These are phyloP conservation scores for Zingel zingel DNA, from an alignment of 2,113 vertebrate genomes.

Conservation along the genomic window DNA sequence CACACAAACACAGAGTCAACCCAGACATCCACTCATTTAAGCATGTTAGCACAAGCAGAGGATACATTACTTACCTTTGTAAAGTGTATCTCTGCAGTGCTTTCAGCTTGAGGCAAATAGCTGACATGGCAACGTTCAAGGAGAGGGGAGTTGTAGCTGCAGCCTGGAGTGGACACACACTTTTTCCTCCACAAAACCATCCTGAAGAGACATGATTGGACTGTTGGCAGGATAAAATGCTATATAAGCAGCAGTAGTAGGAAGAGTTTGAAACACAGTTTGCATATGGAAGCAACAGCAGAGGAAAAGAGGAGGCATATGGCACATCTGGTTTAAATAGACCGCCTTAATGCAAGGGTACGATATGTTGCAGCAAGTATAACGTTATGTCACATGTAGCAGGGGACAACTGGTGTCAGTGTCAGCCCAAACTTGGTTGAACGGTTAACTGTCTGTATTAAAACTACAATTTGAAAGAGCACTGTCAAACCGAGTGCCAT, in stretches of 20 bases:
- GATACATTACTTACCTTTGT: not conserved
- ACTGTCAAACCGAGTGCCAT: not conserved
- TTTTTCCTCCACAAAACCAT: not conserved
- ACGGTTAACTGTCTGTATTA: not conserved
- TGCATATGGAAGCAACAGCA: not conserved
- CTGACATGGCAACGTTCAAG: not conserved
- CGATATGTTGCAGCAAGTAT: too few relatives aligned
- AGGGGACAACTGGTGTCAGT: not conserved
- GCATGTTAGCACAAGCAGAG: not conserved
- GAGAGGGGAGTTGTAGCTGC: not conserved
- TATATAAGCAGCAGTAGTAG: not conserved
- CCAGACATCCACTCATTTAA: not conserved
- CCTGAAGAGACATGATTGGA: not conserved
- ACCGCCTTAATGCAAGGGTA: not conserved
- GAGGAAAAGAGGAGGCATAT: too few relatives aligned
- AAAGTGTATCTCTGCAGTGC: not conserved
- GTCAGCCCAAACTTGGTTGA: too few relatives aligned
- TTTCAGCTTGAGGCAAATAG: constrained; percentile 4
- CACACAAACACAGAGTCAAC: not conserved
- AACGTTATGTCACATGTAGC: not conserved
- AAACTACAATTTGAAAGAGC: not conserved
- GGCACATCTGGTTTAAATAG: not conserved
- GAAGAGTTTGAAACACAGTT: not conserved
- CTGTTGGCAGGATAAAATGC: not conserved
- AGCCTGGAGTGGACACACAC: not conserved